These are phyloP conservation scores for Drosophila monieri DNA, from an alignment of 2,888 invertebrate genomes.

Conservation along the genomic window DNA sequence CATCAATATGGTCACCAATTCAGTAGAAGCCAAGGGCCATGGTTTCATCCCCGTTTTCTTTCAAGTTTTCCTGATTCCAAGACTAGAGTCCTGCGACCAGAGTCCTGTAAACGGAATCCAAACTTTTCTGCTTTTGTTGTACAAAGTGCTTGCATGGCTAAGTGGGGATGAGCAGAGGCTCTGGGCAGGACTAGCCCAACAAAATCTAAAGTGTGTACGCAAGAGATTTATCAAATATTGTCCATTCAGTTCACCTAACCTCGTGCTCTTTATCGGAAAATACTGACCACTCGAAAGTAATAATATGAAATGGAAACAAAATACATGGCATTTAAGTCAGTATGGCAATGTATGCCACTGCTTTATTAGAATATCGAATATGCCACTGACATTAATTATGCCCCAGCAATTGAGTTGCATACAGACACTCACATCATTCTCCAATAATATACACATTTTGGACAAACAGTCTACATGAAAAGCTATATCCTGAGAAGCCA, in stretches of 20 bases:
- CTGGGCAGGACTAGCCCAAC: not conserved
- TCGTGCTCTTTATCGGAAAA: conserved; percentile 4
- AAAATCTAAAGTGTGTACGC: conserved; percentile 21
- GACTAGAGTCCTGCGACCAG: not conserved
- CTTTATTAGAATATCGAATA: conserved; percentile 20
- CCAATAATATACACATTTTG: conserved; percentile 7
- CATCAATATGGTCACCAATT: conserved; percentile 20
- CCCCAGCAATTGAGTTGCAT: conserved; percentile 4
- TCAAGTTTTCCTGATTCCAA: conserved; percentile 1
- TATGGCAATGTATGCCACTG: not conserved
- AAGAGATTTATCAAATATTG: conserved; percentile 44
- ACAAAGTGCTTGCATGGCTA: conserved; percentile 19
- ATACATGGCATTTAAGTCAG: not conserved
- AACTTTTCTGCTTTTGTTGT: conserved; percentile 17
- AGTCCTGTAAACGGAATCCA: not conserved
- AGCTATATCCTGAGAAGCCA: conserved; percentile 4
- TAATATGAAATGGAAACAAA: conserved; percentile 5
- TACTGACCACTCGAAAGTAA: conserved; percentile 17
- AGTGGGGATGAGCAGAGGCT: conserved; percentile 7
- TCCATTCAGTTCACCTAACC: conserved; percentile 17
- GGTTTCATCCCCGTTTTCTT: conserved; percentile 6
- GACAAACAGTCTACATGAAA: conserved; percentile 16
- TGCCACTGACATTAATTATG: conserved; percentile 23
- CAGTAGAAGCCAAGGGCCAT: conserved; percentile 19
- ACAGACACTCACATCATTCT: not conserved